These are phyloP conservation scores for Orestias chungarensis DNA, from an alignment of 2,797 vertebrate genomes.

Conservation along the genomic window DNA sequence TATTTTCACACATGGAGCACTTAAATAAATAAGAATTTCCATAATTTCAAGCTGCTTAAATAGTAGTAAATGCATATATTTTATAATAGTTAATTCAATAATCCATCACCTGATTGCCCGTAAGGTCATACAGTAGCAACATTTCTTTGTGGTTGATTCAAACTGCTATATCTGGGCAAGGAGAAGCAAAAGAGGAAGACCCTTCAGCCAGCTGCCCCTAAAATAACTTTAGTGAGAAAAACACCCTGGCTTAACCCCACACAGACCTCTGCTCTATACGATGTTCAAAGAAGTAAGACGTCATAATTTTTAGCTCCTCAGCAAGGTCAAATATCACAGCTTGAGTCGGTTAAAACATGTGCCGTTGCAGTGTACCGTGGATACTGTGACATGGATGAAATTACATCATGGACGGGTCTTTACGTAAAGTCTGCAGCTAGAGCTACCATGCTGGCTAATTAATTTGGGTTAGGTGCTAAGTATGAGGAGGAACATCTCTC, in stretches of 20 bases:
- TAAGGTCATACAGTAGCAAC: not conserved
- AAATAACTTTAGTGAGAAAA: conserved; percentile 64
- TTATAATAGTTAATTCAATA: not conserved
- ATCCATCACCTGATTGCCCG: not conserved
- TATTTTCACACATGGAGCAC: not conserved
- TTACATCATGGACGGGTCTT: conserved; percentile 10
- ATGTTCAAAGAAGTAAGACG: conserved; percentile 34
- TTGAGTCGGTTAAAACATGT: not conserved
- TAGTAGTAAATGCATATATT: not conserved
- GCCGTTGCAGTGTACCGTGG: conserved; percentile 4
- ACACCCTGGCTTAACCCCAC: conserved; percentile 22
- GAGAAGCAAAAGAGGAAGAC: conserved; percentile 30
- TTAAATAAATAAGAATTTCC: not conserved
- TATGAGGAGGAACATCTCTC: conserved; percentile 55
- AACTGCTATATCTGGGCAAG: conserved; percentile 50
- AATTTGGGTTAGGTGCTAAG: conserved; percentile 39
- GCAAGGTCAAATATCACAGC: not conserved
- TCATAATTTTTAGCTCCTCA: conserved; percentile 33
- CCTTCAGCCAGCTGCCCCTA: conserved; percentile 31
- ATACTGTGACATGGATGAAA: conserved; percentile 35
- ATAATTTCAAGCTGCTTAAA: not conserved
- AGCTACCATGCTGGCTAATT: conserved; percentile 17
- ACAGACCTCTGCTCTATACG: conserved; percentile 32
- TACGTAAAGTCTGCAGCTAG: not conserved
- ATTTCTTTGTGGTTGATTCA: not conserved